Evolutionary conservation across 2,888 invertebrate species (phyloP).

Genomic region (Tridacna crocea): DNA sequence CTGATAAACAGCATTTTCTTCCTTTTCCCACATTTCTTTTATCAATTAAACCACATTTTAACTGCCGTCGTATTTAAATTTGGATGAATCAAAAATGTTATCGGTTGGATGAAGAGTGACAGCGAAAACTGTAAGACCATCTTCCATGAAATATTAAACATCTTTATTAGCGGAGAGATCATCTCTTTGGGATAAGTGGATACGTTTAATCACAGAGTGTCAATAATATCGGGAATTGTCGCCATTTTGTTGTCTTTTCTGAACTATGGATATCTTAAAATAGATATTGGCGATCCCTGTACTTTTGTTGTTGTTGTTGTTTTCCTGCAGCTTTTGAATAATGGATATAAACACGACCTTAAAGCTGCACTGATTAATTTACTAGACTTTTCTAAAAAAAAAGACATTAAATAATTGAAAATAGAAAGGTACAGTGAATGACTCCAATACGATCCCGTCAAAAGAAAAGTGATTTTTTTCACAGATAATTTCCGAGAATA

Average conservation of each 20-base stretch:
- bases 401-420: too few relatives aligned
- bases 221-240: background rate
- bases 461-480: too few relatives aligned
- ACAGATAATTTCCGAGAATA: too few relatives aligned
- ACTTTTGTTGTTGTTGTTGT: too few relatives aligned
- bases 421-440: too few relatives aligned
- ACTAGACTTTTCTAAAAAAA: too few relatives aligned
- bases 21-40: background rate
- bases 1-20: background rate
- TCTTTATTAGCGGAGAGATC: conserved; percentile 9
- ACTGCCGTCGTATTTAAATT: background rate
- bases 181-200: background rate
- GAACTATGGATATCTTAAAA: background rate
- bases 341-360: too few relatives aligned
- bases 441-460: too few relatives aligned
- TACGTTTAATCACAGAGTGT: background rate
- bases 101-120: background rate
- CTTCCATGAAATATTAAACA: conserved; percentile 1
- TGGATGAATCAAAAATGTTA: background rate
- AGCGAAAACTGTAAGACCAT: background rate
- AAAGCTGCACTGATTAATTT: too few relatives aligned
- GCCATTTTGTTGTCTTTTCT: conserved; percentile 4
- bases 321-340: too few relatives aligned
- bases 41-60: too few relatives aligned
- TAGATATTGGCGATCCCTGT: background rate